A percentile compares a stretch with the other conserved stretches of the same genome.
Evolutionary conservation across 2,888 invertebrate genomes (phyloP).

Genomic region (Drosophila eohydei): DNA sequence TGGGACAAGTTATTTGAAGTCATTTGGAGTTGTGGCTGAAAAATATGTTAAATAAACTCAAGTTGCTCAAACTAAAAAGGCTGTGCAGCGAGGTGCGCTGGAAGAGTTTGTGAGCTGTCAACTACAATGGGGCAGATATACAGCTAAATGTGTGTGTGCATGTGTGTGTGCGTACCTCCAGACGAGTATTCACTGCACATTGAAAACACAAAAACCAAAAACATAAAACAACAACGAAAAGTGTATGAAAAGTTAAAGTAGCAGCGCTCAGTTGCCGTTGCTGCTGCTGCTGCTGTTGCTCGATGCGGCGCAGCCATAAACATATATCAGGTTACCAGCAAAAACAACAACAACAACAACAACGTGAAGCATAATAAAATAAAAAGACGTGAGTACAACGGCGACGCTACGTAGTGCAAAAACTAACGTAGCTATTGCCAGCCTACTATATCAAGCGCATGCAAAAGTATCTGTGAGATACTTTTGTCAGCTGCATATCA

Average conservation of each 20-base stretch:
- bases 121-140: constrained; percentile 15
- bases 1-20: too few species aligned
- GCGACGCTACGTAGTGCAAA: constrained; percentile 58
- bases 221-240: constrained; percentile 19
- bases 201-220: constrained; percentile 24
- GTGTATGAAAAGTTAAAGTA: constrained; percentile 78
- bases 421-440: constrained; percentile 66
- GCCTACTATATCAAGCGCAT: constrained; percentile 24
- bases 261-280: constrained; percentile 62
- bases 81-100: neutral
- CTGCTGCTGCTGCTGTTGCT: constrained; percentile 28
- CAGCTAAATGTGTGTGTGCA: neutral
- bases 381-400: constrained; percentile 44
- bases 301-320: constrained; percentile 78
- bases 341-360: constrained; percentile 56
- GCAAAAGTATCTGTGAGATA: constrained; percentile 72
- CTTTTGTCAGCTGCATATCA: constrained; percentile 60
- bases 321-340: constrained; percentile 76
- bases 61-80: neutral
- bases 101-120: neutral
- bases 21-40: too few species aligned
- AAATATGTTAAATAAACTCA: neutral
- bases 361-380: constrained; percentile 24
- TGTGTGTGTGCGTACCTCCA: constrained; percentile 9
- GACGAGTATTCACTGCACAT: constrained; percentile 14